These are phyloP conservation scores for Trissolcus brochymenae DNA, from an alignment of 2,888 invertebrate species.

Conservation along the genomic window DNA sequence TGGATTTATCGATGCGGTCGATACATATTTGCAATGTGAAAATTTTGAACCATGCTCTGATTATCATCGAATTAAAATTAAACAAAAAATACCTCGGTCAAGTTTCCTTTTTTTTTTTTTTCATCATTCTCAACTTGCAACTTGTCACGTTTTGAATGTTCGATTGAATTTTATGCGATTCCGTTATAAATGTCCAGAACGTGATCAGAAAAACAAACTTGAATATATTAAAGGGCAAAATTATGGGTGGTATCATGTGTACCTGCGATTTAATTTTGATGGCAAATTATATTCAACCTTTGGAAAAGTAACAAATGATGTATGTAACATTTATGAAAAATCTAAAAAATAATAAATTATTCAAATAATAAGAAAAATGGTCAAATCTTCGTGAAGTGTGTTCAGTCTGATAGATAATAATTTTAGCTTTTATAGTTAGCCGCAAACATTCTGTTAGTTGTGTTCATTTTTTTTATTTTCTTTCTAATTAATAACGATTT, in stretches of 20 bases:
- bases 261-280: slow-evolving; percentile 9
- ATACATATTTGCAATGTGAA: neutral
- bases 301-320: neutral
- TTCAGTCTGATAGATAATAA: too few species aligned
- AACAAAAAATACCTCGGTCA: neutral
- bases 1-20: neutral
- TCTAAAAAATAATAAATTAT: too few species aligned
- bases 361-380: too few species aligned
- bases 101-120: neutral
- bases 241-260: slow-evolving; percentile 17
- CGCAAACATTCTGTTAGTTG: too few species aligned
- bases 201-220: slow-evolving; percentile 34
- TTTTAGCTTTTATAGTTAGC: too few species aligned
- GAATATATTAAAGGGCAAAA: slow-evolving; percentile 26
- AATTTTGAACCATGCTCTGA: neutral
- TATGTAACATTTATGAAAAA: neutral
- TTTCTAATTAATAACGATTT: too few species aligned
- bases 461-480: too few species aligned
- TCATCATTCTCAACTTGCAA: neutral
- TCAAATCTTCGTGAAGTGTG: too few species aligned
- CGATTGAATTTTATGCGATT: slow-evolving; percentile 40
- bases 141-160: slow-evolving; percentile 39
- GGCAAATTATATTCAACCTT: neutral
- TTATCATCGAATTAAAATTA: neutral
- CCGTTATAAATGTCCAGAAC: slow-evolving; percentile 27